Evolutionary conservation across 2,888 invertebrate genomes (phyloP), one percentile per base, ranked within the genome.

Genomic region (Agrilus biguttatus): DNA sequence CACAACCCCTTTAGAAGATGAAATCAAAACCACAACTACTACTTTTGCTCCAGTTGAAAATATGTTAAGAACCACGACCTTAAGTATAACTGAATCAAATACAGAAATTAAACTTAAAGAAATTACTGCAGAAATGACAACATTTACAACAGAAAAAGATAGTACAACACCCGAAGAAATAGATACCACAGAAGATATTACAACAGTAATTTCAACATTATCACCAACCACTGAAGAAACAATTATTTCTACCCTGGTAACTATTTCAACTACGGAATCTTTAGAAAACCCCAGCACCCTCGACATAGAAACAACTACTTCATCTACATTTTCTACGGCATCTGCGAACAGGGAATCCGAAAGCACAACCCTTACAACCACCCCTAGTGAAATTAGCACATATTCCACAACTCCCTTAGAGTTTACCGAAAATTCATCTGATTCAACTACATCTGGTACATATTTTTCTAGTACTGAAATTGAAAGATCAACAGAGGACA

Each of bases 1-100:
- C n/a, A 39, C 21, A 19, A 19, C 41, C 45, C 43, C 13, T 43
- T 39, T 14, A 14, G 21, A 40, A 14, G 40, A 43, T 23, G 40
- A 36, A 33, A 37, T 28, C 10, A 10, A 49, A 35, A 40, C 50
- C 37, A 47, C 49, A 19, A 48, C 45, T 33, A 45, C 45, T 21
- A 21, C 37, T 37, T 45, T 10, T 33, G 34, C 19, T 14, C 36
- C 36, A 37, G 39, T 36, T 21, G 37, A 47, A 7, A 21, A 21
- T 21, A 21, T 21, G 5, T 43, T 41, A 40, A 48, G 44, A 17
- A 36, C 39, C 5, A 28, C 35, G 19, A 38, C 45, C 6, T 36
- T 40, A 36, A 45, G 45, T 33, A 43, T 49, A 33, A 49, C 37
- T 17, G 42, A 40, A 21, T 17, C 23, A 42, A 42, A 28, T 39